phyloP scores from a whole-genome alignment of 37 sponge, comb jelly and placozoan genomes.

The Hormiphora californensis region DNA sequence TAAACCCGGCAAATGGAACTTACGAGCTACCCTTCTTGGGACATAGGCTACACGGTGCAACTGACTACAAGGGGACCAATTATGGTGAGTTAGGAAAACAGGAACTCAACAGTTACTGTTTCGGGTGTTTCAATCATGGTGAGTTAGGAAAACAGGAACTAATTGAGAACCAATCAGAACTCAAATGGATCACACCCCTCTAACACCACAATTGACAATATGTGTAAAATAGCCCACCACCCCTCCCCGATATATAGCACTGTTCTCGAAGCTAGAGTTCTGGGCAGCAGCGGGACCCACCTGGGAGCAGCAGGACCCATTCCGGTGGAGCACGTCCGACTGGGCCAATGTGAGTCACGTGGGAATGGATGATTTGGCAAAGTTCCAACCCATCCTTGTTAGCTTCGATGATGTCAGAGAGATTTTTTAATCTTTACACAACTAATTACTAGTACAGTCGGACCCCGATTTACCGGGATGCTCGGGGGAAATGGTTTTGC shows the following conservation, averaged over 20 bases:
- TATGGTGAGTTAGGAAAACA: background rate
- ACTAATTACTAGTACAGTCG: too few species aligned
- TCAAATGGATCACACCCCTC: background rate
- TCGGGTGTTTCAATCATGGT: conserved; percentile 42
- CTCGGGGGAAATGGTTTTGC: too few species aligned
- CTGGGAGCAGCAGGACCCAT: conserved; percentile 77
- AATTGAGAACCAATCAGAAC: background rate
- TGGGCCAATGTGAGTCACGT: conserved; percentile 60
- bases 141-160: conserved; percentile 11
- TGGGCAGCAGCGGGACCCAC: conserved; percentile 87
- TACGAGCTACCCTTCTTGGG: conserved; percentile 80
- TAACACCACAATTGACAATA: background rate
- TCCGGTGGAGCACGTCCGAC: conserved; percentile 87
- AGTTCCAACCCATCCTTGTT: conserved; percentile 62
- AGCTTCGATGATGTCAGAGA: background rate
- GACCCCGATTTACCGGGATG: too few species aligned
- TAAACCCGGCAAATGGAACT: conserved; percentile 83
- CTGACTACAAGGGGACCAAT: conserved; percentile 77
- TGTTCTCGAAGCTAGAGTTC: conserved; percentile 34
- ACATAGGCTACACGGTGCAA: conserved; percentile 83
- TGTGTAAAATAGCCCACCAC: background rate
- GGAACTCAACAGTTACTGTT: background rate
- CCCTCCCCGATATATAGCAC: background rate
- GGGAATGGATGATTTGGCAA: conserved; percentile 81
- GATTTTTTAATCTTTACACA: too few species aligned